These are phyloP conservation scores for Terebella lapidaria DNA, from an alignment of 2,888 invertebrate species.

Conservation along the genomic window DNA sequence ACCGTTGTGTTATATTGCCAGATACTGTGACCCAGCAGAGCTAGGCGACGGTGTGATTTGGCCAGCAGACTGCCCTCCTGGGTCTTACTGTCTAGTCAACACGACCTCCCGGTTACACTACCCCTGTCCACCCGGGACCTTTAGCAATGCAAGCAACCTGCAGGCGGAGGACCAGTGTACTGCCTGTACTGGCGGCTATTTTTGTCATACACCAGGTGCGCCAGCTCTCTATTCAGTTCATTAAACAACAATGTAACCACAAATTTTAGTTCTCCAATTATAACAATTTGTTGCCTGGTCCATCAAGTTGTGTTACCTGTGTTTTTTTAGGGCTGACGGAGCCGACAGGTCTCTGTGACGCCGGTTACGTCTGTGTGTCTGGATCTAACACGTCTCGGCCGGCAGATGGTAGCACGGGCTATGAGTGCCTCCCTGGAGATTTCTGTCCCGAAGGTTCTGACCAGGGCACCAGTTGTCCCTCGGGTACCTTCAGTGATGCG, in stretches of 20 bases:
- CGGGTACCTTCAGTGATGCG: slow-evolving; percentile 41
- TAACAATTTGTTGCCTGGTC: neutral
- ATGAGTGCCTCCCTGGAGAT: slow-evolving; percentile 39
- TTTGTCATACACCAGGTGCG: slow-evolving; percentile 35
- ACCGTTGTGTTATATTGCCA: slow-evolving; percentile 13
- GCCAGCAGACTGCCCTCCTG: slow-evolving; percentile 35
- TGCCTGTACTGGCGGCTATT: slow-evolving; percentile 39
- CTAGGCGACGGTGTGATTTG: slow-evolving; percentile 34
- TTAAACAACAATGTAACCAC: neutral
- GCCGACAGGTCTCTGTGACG: slow-evolving; percentile 40
- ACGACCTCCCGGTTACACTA: slow-evolving; percentile 31
- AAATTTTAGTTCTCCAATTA: no score
- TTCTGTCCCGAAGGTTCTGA: slow-evolving; percentile 42
- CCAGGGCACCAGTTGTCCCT: slow-evolving; percentile 40
- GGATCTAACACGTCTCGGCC: slow-evolving; percentile 37
- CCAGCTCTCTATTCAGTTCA: neutral
- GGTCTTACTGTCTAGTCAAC: slow-evolving; percentile 37
- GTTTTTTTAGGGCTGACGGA: slow-evolving; percentile 33
- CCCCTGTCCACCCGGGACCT: slow-evolving; percentile 44
- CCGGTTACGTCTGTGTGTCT: slow-evolving; percentile 43
- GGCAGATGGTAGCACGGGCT: slow-evolving; percentile 40
- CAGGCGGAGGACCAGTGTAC: slow-evolving; percentile 33
- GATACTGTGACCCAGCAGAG: slow-evolving; percentile 42
- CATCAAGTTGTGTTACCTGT: neutral
- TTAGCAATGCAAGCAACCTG: slow-evolving; percentile 35